These are phyloP conservation scores for Pecten maximus DNA, from an alignment of 2,888 invertebrate species.

Conservation along the genomic window DNA sequence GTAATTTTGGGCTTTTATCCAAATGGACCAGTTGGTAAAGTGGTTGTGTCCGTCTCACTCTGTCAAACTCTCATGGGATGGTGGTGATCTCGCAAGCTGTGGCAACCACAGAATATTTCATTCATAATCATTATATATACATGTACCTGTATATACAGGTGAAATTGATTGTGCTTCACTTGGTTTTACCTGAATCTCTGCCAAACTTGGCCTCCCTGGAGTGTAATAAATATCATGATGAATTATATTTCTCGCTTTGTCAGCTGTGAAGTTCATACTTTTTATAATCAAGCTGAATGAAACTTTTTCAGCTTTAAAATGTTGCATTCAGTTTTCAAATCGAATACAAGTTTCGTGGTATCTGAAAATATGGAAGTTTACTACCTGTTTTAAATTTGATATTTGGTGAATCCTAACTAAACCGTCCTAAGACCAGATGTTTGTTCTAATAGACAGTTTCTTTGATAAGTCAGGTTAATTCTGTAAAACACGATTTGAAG, in stretches of 20 bases:
- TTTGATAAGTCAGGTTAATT: too few relatives aligned
- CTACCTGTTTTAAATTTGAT: too few relatives aligned
- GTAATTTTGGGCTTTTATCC: constrained; percentile 9
- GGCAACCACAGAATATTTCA: neutral
- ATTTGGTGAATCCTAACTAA: too few relatives aligned
- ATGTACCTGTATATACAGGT: neutral
- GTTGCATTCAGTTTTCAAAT: too few relatives aligned
- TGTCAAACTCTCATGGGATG: neutral
- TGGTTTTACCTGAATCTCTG: neutral
- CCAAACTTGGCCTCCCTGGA: neutral
- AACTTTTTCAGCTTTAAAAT: neutral
- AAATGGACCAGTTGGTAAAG: neutral
- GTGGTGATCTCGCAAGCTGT: neutral
- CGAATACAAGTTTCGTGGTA: too few relatives aligned
- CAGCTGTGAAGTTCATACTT: neutral
- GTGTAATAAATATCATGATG: neutral
- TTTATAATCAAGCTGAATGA: neutral
- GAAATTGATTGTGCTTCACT: neutral
- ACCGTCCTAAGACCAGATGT: too few relatives aligned
- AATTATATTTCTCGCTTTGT: neutral
- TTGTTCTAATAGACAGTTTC: too few relatives aligned
- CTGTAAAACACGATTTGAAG: too few relatives aligned
- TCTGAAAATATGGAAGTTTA: too few relatives aligned
- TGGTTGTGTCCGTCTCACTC: neutral
- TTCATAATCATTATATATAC: neutral